Evolutionary conservation across 2,888 invertebrate species (phyloP).

Genomic region (Pycnomerus fuliginosus): DNA sequence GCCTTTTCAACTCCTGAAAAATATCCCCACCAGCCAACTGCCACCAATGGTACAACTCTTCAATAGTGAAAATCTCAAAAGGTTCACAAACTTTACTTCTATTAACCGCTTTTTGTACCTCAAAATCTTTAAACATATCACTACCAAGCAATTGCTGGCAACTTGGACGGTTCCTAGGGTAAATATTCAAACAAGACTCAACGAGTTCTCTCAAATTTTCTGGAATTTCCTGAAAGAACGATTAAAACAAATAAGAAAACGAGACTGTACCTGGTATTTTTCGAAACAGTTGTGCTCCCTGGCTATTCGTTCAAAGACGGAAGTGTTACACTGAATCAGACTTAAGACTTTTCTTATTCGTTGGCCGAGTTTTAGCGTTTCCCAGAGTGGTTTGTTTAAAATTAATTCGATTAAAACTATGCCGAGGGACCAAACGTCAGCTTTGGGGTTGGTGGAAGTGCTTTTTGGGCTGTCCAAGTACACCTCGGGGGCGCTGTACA

Average conservation of each 20-base stretch:
- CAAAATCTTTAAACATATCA: conserved; percentile 54
- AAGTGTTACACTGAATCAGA: conserved; percentile 60
- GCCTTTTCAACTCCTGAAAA: conserved; percentile 83
- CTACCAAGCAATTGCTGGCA: conserved; percentile 61
- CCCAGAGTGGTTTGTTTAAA: conserved; percentile 70
- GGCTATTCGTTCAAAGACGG: conserved; percentile 70
- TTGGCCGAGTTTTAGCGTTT: conserved; percentile 71
- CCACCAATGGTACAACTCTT: conserved; percentile 93
- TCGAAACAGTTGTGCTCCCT: conserved; percentile 74
- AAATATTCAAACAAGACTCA: conserved; percentile 70
- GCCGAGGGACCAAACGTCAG: conserved; percentile 94
- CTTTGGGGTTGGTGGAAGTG: conserved; percentile 63
- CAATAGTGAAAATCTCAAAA: conserved; percentile 58
- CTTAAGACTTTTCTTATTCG: conserved; percentile 74
- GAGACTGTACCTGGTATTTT: conserved; percentile 58
- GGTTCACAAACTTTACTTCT: conserved; percentile 44
- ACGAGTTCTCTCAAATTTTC: conserved; percentile 62
- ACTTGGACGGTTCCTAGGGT: conserved; percentile 63
- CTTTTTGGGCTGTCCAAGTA: conserved; percentile 62
- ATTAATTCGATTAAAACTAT: conserved; percentile 81
- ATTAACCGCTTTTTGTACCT: conserved; percentile 32
- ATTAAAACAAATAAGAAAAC: conserved; percentile 4
- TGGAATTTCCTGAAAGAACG: conserved; percentile 57
- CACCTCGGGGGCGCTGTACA: conserved; percentile 81
- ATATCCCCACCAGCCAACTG: conserved; percentile 94